These are phyloP conservation scores for Athrips mouffetella DNA, from an alignment of 2,888 invertebrate species.

Conservation along the genomic window DNA sequence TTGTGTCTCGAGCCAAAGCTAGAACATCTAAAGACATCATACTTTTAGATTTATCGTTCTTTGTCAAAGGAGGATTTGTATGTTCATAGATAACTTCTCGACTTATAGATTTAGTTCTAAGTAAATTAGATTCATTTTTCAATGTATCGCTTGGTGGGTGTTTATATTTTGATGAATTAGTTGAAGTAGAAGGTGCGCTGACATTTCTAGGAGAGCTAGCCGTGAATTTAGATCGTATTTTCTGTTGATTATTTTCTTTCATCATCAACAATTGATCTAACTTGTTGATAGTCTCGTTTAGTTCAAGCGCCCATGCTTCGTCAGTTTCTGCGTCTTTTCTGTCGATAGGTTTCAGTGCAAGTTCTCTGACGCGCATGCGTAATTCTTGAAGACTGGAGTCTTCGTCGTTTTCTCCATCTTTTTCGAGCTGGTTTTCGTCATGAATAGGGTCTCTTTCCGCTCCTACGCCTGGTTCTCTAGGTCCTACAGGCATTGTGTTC, in stretches of 20 bases:
- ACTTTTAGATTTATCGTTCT: constrained; percentile 64
- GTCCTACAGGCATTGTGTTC: constrained; percentile 68
- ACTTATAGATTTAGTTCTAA: constrained; percentile 57
- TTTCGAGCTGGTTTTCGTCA: constrained; percentile 48
- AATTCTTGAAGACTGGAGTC: constrained; percentile 82
- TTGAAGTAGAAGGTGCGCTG: constrained; percentile 64
- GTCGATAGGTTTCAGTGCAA: constrained; percentile 86
- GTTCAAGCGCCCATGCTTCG: constrained; percentile 85
- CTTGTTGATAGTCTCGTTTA: constrained; percentile 87
- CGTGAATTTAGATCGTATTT: constrained; percentile 64
- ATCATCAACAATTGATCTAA: constrained; percentile 84
- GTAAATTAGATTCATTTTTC: constrained; percentile 49
- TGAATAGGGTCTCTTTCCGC: constrained; percentile 80
- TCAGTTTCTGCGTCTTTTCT: constrained; percentile 84
- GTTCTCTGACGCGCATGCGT: constrained; percentile 82
- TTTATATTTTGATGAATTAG: constrained; percentile 42
- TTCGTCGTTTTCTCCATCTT: constrained; percentile 59
- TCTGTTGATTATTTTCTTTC: constrained; percentile 80
- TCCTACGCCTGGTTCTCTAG: constrained; percentile 86
- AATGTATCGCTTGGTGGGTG: constrained; percentile 56
- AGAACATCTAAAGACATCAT: constrained; percentile 73
- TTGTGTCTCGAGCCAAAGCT: constrained; percentile 61
- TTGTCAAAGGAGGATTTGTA: constrained; percentile 52
- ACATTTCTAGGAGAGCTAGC: constrained; percentile 55
- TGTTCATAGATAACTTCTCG: constrained; percentile 60